Conservation (phyloP, 2,113 vertebrate genomes). For the Anolis carolinensis region DNA sequence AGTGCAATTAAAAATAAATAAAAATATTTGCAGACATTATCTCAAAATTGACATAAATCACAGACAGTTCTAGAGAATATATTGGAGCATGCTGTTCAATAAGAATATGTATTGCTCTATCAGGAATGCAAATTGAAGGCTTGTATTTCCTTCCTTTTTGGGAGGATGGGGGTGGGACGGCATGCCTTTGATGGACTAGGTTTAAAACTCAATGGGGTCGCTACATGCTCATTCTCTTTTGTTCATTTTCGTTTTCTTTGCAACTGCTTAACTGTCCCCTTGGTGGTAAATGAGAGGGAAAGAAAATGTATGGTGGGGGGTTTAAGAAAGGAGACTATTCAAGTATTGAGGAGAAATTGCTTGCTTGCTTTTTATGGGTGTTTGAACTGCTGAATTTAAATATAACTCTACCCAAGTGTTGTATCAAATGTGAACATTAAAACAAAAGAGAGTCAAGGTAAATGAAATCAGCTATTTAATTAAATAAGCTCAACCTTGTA, state of each 20-base stretch:
- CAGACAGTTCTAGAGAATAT: conserved; percentile 5
- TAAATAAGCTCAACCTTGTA: no score
- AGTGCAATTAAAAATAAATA: background rate
- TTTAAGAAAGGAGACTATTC: background rate
- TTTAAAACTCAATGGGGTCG: no score
- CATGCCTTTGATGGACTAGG: no score
- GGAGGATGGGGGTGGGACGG: no score
- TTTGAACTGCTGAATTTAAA: background rate
- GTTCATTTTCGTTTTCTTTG: no score
- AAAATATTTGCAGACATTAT: background rate
- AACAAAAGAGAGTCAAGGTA: no score
- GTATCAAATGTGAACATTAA: background rate
- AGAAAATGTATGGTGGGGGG: no score
- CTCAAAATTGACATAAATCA: background rate
- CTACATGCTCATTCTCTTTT: no score
- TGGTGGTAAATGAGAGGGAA: no score
- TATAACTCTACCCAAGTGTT: background rate
- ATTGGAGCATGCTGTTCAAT: background rate
- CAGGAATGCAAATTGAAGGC: background rate
- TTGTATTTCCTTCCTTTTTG: no score
- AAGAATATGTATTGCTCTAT: background rate
- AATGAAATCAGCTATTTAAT: background rate
- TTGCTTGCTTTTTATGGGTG: background rate
- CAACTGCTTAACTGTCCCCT: no score
- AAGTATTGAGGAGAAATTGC: background rate